phyloP scores from a whole-genome alignment of 2,113 vertebrate species.

The Desmodus rotundus region DNA sequence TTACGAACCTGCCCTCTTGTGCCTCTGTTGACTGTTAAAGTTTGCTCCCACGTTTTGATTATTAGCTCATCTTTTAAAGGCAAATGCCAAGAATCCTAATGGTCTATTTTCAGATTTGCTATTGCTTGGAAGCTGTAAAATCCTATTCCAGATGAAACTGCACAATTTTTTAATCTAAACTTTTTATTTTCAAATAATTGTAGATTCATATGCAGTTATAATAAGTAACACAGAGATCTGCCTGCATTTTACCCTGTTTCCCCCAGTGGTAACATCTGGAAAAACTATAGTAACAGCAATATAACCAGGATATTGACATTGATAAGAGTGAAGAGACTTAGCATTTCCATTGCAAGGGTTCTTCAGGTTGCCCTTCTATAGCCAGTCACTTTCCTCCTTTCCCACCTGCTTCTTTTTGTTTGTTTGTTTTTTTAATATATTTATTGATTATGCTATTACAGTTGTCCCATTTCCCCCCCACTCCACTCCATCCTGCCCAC shows the following conservation, averaged over 20 bases:
- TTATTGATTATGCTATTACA: no score
- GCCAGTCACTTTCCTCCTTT: not conserved
- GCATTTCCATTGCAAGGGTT: not conserved
- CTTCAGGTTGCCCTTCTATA: not conserved
- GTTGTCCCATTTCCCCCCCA: no score
- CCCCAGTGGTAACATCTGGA: not conserved
- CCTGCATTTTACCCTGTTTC: not conserved
- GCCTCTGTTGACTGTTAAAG: not conserved
- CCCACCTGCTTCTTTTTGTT: no score
- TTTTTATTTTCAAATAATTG: not conserved
- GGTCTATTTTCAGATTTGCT: not conserved
- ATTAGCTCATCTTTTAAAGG: constrained; percentile 24
- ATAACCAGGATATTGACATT: not conserved
- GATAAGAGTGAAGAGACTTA: not conserved
- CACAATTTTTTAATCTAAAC: not conserved
- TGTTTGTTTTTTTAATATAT: no score
- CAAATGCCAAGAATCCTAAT: constrained; percentile 5
- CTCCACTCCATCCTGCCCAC: no score
- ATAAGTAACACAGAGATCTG: not conserved
- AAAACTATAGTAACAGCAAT: not conserved
- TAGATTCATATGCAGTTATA: not conserved
- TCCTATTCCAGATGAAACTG: constrained; percentile 16
- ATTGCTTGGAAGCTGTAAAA: constrained; percentile 32
- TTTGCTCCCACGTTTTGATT: not conserved
- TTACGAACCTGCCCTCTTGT: not conserved